phyloP scores from a whole-genome alignment of 2,888 invertebrate species.

The Brassicogethes aeneus region DNA sequence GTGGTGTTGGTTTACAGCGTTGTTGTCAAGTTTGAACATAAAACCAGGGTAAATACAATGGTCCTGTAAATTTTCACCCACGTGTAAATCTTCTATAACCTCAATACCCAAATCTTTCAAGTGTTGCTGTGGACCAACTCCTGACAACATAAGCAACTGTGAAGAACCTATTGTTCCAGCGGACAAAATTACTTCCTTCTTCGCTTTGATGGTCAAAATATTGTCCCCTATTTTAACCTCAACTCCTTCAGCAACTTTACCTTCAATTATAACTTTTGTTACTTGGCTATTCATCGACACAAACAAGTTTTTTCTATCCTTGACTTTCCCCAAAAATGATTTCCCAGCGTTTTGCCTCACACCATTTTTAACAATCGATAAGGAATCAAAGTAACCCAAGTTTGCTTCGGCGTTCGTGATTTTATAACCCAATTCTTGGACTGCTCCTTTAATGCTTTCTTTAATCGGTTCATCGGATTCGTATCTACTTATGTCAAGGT shows the following conservation, averaged over 20 bases:
- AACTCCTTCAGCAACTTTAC: slow-evolving; percentile 38
- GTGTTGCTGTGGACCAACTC: slow-evolving; percentile 48
- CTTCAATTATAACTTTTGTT: slow-evolving; percentile 46
- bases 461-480: slow-evolving; percentile 31
- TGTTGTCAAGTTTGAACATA: slow-evolving; percentile 13
- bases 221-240: slow-evolving; percentile 33
- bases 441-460: slow-evolving; percentile 31
- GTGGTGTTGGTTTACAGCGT: slow-evolving; percentile 5
- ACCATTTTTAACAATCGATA: slow-evolving; percentile 34
- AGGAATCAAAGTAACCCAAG: slow-evolving; percentile 26
- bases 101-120: slow-evolving; percentile 42
- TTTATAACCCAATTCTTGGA: slow-evolving; percentile 39
- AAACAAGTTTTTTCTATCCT: slow-evolving; percentile 47
- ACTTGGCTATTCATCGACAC: slow-evolving; percentile 50
- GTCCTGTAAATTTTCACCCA: slow-evolving; percentile 50
- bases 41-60: slow-evolving; percentile 39
- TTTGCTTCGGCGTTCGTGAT: slow-evolving; percentile 22
- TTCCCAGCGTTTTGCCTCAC: slow-evolving; percentile 52
- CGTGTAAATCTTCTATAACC: slow-evolving; percentile 41
- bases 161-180: slow-evolving; percentile 59
- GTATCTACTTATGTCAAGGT: slow-evolving; percentile 39
- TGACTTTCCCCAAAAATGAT: slow-evolving; percentile 52
- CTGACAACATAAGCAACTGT: slow-evolving; percentile 60
- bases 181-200: slow-evolving; percentile 55
- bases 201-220: slow-evolving; percentile 34